Conservation (phyloP, 2,888 invertebrate genomes). For the Alitta virens region DNA sequence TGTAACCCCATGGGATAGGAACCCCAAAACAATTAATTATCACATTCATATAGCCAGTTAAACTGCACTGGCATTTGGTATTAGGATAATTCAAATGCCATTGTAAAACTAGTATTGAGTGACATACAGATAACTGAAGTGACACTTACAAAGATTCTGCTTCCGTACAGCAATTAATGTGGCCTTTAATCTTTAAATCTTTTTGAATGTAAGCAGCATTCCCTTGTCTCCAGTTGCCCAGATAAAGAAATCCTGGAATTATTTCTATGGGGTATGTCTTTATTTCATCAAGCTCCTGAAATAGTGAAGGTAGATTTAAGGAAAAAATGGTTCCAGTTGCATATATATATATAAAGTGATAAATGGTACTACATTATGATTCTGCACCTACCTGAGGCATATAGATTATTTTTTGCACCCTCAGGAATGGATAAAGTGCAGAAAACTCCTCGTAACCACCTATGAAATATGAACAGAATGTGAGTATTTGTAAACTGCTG, state of each 20-base stretch:
- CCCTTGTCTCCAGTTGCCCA: slow-evolving; percentile 53
- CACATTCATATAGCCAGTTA: no score
- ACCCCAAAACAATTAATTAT: no score
- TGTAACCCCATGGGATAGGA: no score
- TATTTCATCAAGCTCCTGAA: slow-evolving; percentile 53
- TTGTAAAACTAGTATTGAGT: no score
- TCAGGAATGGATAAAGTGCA: slow-evolving; percentile 54
- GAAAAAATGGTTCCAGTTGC: no score
- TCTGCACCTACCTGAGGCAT: slow-evolving; percentile 49
- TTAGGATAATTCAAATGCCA: no score
- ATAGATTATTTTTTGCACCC: slow-evolving; percentile 56
- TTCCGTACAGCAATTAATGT: slow-evolving; percentile 51
- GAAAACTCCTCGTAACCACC: slow-evolving; percentile 57
- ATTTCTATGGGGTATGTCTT: slow-evolving; percentile 55
- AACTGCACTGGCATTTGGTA: no score
- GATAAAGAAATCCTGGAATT: slow-evolving; percentile 49
- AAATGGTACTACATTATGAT: no score
- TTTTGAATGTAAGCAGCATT: slow-evolving; percentile 52
- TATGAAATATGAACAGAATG: slow-evolving; percentile 2
- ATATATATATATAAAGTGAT: no score
- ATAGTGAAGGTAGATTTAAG: background rate
- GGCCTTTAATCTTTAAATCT: slow-evolving; percentile 53
- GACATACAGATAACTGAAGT: no score
- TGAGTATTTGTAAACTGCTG: background rate
- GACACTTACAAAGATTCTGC: slow-evolving; percentile 49